A percentile compares a stretch with the other conserved stretches of the same genome.
Evolutionary conservation across 2,888 invertebrate species (phyloP).

Genomic region (Perizoma flavofasciatum): DNA sequence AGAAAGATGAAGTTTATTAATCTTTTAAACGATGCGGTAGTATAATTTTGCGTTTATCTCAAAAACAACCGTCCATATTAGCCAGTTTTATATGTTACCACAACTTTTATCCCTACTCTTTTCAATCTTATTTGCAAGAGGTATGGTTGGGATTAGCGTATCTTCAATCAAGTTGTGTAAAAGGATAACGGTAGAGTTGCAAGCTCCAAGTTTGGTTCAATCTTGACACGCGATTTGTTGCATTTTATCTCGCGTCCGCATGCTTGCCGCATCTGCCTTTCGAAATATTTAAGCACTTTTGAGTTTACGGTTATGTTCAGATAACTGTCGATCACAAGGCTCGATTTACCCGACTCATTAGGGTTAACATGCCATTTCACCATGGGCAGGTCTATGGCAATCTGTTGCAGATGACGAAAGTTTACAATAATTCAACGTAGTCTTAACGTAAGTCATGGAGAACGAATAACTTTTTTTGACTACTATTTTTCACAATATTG

Average conservation of each 20-base stretch:
- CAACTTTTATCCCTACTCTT: conserved; percentile 1
- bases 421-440: no score
- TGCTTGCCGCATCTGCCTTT: conserved; percentile 32
- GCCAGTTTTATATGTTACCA: conserved; percentile 29
- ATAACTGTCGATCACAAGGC: no score
- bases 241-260: conserved; percentile 60
- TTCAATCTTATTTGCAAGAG: conserved; percentile 12
- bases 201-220: conserved; percentile 62
- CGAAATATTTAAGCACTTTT: conserved; percentile 26
- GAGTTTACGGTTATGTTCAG: conserved; percentile 15
- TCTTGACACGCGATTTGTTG: conserved; percentile 75
- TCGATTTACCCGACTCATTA: no score
- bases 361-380: no score
- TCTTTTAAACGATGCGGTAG: conserved; percentile 2
- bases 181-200: conserved; percentile 66
- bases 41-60: conserved; percentile 22
- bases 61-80: conserved; percentile 34
- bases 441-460: no score
- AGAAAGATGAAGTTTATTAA: background rate
- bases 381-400: no score
- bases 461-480: no score
- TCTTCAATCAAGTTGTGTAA: conserved; percentile 22
- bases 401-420: no score
- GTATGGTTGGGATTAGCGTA: conserved; percentile 25
- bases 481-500: no score